These are phyloP conservation scores for Oenanthe oenanthe DNA, from an alignment of 2,113 vertebrate genomes.

Conservation along the genomic window DNA sequence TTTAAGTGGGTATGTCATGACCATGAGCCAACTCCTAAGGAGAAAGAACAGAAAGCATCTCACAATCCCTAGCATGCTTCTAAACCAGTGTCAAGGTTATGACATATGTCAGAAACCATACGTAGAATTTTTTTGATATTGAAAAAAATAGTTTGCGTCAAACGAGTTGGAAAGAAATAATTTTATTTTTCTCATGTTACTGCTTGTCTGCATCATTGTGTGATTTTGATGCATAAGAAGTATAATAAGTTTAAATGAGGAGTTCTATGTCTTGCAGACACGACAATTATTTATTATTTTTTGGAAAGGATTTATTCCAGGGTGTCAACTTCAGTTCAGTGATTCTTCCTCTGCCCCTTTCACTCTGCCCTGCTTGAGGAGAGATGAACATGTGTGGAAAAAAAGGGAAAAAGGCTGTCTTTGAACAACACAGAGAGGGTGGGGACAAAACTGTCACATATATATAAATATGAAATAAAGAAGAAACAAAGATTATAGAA, in stretches of 20 bases:
- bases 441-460: neutral
- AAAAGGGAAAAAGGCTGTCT: neutral
- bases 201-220: neutral
- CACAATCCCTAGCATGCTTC: neutral
- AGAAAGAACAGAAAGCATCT: neutral
- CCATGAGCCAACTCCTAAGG: neutral
- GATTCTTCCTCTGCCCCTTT: neutral
- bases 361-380: neutral
- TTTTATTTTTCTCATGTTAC: neutral
- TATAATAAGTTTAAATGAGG: neutral
- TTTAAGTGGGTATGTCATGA: neutral
- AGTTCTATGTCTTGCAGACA: neutral
- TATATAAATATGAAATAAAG: neutral
- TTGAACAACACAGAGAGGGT: neutral
- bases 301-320: neutral
- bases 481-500: neutral
- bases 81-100: neutral
- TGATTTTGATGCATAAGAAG: neutral
- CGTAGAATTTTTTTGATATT: neutral
- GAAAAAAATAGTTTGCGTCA: neutral
- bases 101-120: neutral
- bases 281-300: neutral
- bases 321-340: neutral
- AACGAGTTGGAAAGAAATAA: neutral
- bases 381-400: neutral